Base-by-base conservation (phyloP, 2,888 invertebrate species). In the Euplexia lucipara region DNA sequence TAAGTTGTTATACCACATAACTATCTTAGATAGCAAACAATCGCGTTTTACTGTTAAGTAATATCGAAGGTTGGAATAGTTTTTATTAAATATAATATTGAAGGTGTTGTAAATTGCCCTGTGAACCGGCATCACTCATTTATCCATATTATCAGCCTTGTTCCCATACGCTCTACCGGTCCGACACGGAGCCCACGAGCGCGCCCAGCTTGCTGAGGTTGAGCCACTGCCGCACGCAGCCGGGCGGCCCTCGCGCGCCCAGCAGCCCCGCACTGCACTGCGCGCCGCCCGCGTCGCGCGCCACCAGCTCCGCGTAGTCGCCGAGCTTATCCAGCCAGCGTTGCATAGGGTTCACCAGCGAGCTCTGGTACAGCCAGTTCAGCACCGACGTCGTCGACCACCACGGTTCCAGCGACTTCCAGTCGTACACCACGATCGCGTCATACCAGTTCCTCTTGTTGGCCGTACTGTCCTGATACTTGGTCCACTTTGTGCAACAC, bases 291-390 rank as follows among this genome's bases (percentile, higher is more conserved):
- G 54, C 6, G 51, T 71, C 52, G 8, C 52, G 51, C 39, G 59
- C 51, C 61, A 56, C 82, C 62, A 66, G 80, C 61, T 88, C 89
- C 8, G 89, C 84, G 67, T 89, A 90, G 70, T 90, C 85, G 34
- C 88, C 82, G 8, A 92, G 74, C 60, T 86, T 84, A 63, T 91
- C 92, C 65, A 94, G 81, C 95, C 94, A 95, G 30, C 92, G 86
- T 77, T 88, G 93, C 90, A 92, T 71, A 4, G 94, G 94, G 59
- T 88, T 85, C 12, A 91, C 87, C 2, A 92, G 81, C 22, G 94
- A 88, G 79, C 90, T 90, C 73, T 89, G 91, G 78, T 92, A 92
- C 73, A 92, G 72, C 92, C 93, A 91, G 81, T 88, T 86, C 51
- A 91, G 78, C 22, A 89, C 85, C 9, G 91, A 86, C 5, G 88